phyloP scores from a whole-genome alignment of 1,140 invertebrate genomes.

The Vanessa atalanta region DNA sequence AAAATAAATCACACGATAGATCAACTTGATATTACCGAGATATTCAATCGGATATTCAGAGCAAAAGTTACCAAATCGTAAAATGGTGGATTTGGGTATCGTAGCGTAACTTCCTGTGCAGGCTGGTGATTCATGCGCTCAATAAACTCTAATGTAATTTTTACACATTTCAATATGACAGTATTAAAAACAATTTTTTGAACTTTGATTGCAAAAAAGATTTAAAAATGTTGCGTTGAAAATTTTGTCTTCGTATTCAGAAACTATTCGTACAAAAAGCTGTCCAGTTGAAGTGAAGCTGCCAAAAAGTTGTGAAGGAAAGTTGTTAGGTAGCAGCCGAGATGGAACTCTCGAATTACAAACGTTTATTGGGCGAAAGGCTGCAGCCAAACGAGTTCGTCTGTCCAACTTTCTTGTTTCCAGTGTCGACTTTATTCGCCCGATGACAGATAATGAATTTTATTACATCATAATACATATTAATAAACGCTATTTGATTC shows the following conservation, averaged over 20 bases:
- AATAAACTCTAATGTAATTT: constrained; percentile 10
- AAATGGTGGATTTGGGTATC: constrained; percentile 15
- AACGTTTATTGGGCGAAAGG: constrained; percentile 13
- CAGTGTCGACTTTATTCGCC: constrained; percentile 10
- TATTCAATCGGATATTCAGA: constrained; percentile 12
- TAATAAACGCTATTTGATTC: too few relatives aligned
- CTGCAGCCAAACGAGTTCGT: constrained; percentile 8
- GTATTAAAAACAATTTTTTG: not conserved
- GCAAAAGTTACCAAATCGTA: constrained; percentile 21
- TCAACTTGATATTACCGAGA: not conserved
- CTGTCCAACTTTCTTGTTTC: constrained; percentile 10
- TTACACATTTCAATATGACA: not conserved
- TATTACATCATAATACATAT: not conserved
- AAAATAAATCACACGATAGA: too few relatives aligned
- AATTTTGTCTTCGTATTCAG: not conserved
- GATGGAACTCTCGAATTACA: constrained; percentile 21
- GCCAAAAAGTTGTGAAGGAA: constrained; percentile 14
- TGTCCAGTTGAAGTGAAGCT: constrained; percentile 13
- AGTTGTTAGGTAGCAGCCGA: constrained; percentile 9
- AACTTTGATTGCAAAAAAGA: not conserved
- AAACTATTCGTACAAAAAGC: constrained; percentile 10
- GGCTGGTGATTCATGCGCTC: constrained; percentile 10
- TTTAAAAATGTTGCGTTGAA: not conserved
- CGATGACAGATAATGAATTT: constrained; percentile 23
- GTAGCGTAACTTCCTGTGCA: constrained; percentile 18